Conservation (phyloP, 1,140 invertebrate genomes). For the Bombus sibiricus region DNA sequence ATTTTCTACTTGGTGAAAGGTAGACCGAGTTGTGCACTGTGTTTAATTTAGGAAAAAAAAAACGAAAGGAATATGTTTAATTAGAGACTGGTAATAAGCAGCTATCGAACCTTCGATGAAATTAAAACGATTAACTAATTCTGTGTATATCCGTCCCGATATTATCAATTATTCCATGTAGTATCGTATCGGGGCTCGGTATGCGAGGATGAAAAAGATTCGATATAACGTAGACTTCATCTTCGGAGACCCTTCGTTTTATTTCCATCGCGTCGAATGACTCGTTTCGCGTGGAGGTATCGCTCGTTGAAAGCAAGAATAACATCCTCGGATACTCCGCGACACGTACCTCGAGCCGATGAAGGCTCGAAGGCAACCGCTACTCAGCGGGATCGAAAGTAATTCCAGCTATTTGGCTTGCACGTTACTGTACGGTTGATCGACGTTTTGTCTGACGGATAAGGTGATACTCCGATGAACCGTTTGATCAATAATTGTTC, state of each 20-base stretch:
- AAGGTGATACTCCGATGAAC: conserved; percentile 8
- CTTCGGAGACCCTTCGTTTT: not conserved
- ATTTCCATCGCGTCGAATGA: not conserved
- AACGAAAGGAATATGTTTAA: not conserved
- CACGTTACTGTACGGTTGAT: not conserved
- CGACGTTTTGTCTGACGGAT: conserved; percentile 36
- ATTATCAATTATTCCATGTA: not conserved
- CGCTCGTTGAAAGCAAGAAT: not conserved
- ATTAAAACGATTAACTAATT: conserved; percentile 9
- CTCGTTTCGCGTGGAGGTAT: not conserved
- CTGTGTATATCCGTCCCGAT: not conserved
- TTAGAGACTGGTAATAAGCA: not conserved
- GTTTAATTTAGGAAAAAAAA: not conserved
- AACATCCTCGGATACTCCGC: not conserved
- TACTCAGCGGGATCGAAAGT: conserved; percentile 51
- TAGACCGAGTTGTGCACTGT: not conserved
- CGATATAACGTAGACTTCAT: not conserved
- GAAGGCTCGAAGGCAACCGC: conserved; percentile 39
- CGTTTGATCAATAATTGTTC: not conserved
- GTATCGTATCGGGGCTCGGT: too few relatives aligned
- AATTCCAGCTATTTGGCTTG: conserved; percentile 60
- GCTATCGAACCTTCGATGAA: not conserved
- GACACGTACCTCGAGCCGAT: conserved; percentile 23
- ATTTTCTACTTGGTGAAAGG: not conserved
- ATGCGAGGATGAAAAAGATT: not conserved